Conservation (phyloP, 2,797 vertebrate genomes). For the Bradypodion pumilum region DNA sequence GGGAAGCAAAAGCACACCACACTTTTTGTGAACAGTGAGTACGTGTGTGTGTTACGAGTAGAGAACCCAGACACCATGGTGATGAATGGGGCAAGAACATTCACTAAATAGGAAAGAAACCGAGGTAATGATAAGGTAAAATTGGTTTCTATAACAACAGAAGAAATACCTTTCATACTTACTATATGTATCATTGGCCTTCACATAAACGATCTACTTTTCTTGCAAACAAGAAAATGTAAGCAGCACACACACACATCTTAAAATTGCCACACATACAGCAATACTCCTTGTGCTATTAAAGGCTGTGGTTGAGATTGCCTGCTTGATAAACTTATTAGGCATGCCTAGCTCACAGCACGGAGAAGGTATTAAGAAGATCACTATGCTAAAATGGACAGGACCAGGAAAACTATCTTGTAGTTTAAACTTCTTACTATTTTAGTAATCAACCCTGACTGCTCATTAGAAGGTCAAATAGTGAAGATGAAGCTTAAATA, state of each 20-base stretch:
- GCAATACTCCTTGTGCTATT: not conserved
- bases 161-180: slow-evolving; percentile 5
- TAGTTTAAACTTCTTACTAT: too few species aligned
- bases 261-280: not conserved
- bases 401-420: not conserved
- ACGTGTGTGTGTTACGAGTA: not conserved
- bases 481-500: too few species aligned
- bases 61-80: slow-evolving; percentile 12
- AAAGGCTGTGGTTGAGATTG: not conserved
- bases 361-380: not conserved
- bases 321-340: not conserved
- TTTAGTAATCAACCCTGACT: too few species aligned
- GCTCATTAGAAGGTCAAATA: too few species aligned
- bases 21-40: not conserved
- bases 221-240: not conserved
- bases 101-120: slow-evolving; percentile 1
- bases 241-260: not conserved
- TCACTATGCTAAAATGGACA: not conserved
- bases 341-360: not conserved
- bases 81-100: slow-evolving; percentile 33
- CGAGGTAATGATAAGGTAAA: slow-evolving; percentile 35
- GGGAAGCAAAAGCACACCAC: not conserved
- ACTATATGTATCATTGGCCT: not conserved
- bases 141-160: slow-evolving; percentile 57
- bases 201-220: slow-evolving; percentile 36